Percentiles rank a stretch among this genome's conserved stretches.
Evolutionary conservation across 2,113 vertebrate species (phyloP).

Genomic region (Crotalus viridis): DNA sequence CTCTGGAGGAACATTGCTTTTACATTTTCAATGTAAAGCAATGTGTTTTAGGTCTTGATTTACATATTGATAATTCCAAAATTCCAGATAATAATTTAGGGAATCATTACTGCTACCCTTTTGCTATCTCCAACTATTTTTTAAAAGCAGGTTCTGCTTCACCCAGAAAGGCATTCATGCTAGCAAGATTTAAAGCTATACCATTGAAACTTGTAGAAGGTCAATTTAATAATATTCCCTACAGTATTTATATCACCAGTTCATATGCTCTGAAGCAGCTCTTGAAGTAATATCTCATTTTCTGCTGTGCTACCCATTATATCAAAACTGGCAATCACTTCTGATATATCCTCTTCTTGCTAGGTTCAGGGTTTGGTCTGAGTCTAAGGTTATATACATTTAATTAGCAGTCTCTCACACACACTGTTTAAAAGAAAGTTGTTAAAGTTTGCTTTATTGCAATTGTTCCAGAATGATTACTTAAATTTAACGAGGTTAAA

Average conservation of each 20-base stretch:
- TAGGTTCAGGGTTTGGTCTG: not conserved
- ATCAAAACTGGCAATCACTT: not conserved
- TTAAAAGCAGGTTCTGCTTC: not conserved
- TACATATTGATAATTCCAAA: not conserved
- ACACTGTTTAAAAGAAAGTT: not conserved
- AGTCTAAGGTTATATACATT: not conserved
- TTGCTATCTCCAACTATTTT: not conserved
- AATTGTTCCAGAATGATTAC: not conserved
- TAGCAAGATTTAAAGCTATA: not conserved
- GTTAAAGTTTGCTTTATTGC: not conserved
- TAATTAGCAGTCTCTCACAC: not conserved
- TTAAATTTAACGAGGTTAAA: not conserved
- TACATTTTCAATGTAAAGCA: not conserved
- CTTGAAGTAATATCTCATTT: not conserved
- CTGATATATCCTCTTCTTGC: not conserved
- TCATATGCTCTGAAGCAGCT: not conserved
- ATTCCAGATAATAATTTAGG: not conserved
- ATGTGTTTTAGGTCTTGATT: not conserved
- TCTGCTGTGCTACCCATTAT: not conserved
- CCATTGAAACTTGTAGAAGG: not conserved
- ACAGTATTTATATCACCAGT: not conserved
- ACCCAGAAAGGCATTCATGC: not conserved
- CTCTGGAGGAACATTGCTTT: not conserved
- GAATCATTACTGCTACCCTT: not conserved
- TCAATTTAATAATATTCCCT: not conserved